Conservation (phyloP, 2,888 invertebrate species). For the Rhopalosiphum nymphaeae region DNA sequence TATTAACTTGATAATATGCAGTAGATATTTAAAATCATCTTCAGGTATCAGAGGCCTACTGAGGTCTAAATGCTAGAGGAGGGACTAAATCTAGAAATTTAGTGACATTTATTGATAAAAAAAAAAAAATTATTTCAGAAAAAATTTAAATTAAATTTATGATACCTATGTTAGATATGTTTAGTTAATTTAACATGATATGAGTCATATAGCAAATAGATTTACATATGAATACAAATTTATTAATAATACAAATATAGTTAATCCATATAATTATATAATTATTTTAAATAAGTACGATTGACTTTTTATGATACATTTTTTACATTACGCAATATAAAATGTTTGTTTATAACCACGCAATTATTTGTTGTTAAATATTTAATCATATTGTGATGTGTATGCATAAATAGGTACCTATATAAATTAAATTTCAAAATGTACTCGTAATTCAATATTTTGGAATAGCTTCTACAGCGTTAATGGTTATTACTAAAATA, state of each 20-base stretch:
- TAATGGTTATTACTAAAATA: not conserved
- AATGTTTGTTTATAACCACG: not conserved
- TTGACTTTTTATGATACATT: not conserved
- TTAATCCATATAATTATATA: not conserved
- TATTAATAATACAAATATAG: not conserved
- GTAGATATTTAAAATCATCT: not conserved
- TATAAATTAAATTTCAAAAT: not conserved
- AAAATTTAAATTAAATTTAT: not conserved
- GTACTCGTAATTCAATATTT: no score
- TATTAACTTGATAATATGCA: no score
- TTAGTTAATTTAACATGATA: not conserved
- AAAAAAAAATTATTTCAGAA: not conserved
- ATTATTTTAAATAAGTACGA: not conserved
- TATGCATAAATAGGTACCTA: not conserved
- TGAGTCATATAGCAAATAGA: not conserved
- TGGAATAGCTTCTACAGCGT: not conserved
- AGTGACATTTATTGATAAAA: not conserved
- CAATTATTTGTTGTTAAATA: not conserved
- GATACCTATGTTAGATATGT: not conserved
- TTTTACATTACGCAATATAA: not conserved
- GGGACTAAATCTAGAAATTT: not conserved
- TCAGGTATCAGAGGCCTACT: not conserved
- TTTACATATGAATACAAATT: not conserved
- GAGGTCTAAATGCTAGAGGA: not conserved
- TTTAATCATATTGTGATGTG: not conserved